Evolutionary conservation across 2,797 vertebrate genomes (phyloP).

Genomic region (Acipenser oxyrinchus): DNA sequence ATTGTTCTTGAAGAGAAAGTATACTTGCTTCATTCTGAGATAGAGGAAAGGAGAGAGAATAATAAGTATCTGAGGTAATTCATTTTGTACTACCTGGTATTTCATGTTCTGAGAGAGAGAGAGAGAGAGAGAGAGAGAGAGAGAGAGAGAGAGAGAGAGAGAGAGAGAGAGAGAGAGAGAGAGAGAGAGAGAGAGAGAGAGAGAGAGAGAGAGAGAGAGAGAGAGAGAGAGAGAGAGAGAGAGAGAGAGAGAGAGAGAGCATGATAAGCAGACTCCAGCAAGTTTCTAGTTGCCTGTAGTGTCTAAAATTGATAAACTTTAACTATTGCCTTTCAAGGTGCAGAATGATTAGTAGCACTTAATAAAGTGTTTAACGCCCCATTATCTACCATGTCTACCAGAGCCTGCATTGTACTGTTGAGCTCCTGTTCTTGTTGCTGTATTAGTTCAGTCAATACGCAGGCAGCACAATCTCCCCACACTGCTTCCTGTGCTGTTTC

Average conservation of each 20-base stretch:
- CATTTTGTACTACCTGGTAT: not conserved
- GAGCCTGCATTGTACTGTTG: constrained; percentile 29
- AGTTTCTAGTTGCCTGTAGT: no score
- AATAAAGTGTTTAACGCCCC: not conserved
- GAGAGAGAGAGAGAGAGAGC: no score
- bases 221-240: no score
- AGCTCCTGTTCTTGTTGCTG: constrained; percentile 50
- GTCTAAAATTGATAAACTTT: no score
- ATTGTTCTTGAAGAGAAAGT: constrained; percentile 12
- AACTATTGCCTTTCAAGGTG: no score
- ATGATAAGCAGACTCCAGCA: no score
- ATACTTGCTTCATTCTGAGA: constrained; percentile 10
- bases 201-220: no score
- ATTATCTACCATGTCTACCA: constrained; percentile 41
- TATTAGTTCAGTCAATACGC: constrained; percentile 45
- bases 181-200: no score
- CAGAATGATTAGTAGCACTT: no score
- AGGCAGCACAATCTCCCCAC: constrained; percentile 37
- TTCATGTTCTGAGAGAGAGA: not conserved
- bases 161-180: no score
- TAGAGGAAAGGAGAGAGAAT: not conserved
- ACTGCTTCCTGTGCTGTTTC: constrained; percentile 18
- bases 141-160: no score
- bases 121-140: no score
- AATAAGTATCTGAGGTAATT: not conserved